A percentile compares a stretch with the other conserved stretches of the same genome.
phyloP scores from a whole-genome alignment of 2,797 vertebrate genomes.

The Sebastes itinus region DNA sequence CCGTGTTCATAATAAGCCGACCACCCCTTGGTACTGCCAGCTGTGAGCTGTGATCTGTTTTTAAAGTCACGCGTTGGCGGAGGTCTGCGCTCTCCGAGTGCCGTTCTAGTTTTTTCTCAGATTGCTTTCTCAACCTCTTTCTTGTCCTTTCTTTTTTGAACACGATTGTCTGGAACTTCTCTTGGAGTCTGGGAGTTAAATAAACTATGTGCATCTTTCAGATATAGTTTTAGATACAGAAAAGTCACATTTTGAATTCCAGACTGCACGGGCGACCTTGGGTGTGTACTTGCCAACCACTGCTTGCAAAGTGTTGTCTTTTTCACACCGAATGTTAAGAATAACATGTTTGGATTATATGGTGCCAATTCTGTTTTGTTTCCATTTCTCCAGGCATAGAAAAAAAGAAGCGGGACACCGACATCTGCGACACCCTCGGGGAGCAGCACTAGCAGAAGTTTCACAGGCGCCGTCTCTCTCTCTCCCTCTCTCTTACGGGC shows the following conservation, averaged over 20 bases:
- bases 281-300: neutral
- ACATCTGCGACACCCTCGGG: neutral
- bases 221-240: too few species aligned
- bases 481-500: neutral
- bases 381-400: neutral
- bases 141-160: neutral
- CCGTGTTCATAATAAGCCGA: too few species aligned
- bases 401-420: neutral
- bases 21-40: accelerated
- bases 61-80: too few species aligned
- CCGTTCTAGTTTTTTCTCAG: neutral
- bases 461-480: neutral
- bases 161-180: neutral
- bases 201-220: neutral
- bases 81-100: too few species aligned
- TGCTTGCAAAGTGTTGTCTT: neutral
- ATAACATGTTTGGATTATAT: neutral
- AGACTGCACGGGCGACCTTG: neutral
- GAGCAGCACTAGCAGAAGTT: neutral
- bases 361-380: neutral
- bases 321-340: neutral
- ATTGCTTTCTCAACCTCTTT: neutral
- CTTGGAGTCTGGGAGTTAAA: neutral
- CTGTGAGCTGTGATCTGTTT: too few species aligned
- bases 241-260: accelerated